These are phyloP conservation scores for Euglossa dilemma DNA, from an alignment of 1,140 invertebrate genomes.

Conservation along the genomic window DNA sequence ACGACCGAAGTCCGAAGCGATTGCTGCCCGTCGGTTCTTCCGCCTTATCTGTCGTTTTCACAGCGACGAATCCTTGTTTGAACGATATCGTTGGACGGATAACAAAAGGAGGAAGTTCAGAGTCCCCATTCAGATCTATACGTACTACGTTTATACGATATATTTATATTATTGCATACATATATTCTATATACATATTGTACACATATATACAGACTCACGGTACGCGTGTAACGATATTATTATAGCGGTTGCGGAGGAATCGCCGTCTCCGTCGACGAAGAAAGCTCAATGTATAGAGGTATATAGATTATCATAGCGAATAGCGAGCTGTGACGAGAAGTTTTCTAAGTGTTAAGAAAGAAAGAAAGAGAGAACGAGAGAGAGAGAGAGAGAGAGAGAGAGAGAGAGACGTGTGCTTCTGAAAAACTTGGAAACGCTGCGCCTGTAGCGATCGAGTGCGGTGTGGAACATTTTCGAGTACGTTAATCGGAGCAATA, in stretches of 20 bases:
- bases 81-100: constrained; percentile 43
- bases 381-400: neutral
- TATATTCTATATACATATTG: constrained; percentile 32
- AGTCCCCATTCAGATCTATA: constrained; percentile 45
- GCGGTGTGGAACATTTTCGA: neutral
- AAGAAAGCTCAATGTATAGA: constrained; percentile 61
- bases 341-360: constrained; percentile 4
- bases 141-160: constrained; percentile 1
- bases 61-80: constrained; percentile 38
- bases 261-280: constrained; percentile 14
- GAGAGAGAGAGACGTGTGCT: neutral
- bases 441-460: neutral
- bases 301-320: constrained; percentile 44
- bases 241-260: constrained; percentile 23
- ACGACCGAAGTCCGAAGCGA: constrained; percentile 3
- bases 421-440: neutral
- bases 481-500: constrained; percentile 31
- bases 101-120: constrained; percentile 62
- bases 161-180: constrained; percentile 3
- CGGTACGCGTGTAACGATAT: constrained; percentile 15
- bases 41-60: constrained; percentile 28
- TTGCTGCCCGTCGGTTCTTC: neutral
- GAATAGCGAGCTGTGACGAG: constrained; percentile 1
- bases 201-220: constrained; percentile 9
- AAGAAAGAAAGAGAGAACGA: neutral